These are phyloP conservation scores for Tetramorium bicarinatum DNA, from an alignment of 2,888 invertebrate species.

Conservation along the genomic window DNA sequence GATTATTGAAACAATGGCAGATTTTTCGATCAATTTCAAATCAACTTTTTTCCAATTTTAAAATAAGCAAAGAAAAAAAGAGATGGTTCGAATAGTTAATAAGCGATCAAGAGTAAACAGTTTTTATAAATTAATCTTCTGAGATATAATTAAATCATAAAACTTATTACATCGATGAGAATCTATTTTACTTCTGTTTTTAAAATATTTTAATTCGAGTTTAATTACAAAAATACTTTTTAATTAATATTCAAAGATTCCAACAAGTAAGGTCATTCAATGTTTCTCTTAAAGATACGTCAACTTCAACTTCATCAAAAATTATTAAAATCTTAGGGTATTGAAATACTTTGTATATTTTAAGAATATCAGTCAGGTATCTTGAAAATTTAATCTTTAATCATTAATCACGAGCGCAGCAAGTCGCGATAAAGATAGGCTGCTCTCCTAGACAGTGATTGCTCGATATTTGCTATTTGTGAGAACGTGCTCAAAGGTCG, in stretches of 20 bases:
- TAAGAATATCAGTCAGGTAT: neutral
- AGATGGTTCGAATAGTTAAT: neutral
- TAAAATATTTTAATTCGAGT: neutral
- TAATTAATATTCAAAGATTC: neutral
- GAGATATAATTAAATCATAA: neutral
- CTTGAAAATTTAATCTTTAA: slow-evolving; percentile 57
- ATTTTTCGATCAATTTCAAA: neutral
- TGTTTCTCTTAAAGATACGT: slow-evolving; percentile 7
- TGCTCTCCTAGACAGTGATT: neutral
- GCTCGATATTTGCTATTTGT: slow-evolving; percentile 5
- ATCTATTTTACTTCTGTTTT: neutral
- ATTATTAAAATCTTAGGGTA: neutral
- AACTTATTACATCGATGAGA: neutral
- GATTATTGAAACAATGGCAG: neutral
- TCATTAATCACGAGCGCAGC: slow-evolving; percentile 49
- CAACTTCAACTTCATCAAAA: neutral
- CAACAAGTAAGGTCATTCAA: neutral
- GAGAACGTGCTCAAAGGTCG: neutral
- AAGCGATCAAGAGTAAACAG: neutral
- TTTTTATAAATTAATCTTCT: neutral
- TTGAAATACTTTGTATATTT: neutral
- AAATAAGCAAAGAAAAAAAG: neutral
- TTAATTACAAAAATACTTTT: neutral
- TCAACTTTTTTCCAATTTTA: neutral
- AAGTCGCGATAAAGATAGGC: slow-evolving; percentile 23